A percentile compares a stretch with the other conserved stretches of the same genome.
phyloP scores from a whole-genome alignment of 2,797 vertebrate species.

The Rhinoraja longicauda region DNA sequence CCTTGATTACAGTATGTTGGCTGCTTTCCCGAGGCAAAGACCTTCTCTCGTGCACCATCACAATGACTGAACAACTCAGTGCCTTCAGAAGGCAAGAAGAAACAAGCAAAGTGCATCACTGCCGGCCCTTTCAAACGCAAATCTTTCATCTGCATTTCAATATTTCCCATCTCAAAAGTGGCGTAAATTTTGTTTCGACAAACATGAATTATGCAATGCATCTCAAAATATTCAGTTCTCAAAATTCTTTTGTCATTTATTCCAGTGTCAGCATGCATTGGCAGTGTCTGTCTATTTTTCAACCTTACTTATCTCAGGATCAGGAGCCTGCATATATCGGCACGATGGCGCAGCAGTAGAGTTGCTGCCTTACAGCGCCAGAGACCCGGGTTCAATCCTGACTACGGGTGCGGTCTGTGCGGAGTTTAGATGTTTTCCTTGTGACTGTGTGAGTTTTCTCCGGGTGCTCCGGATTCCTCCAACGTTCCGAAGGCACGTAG shows the following conservation, averaged over 20 bases:
- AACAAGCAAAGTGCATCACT: background rate
- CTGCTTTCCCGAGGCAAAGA: too few species aligned
- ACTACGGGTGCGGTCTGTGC: too few species aligned
- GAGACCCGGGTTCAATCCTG: too few species aligned
- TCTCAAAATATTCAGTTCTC: background rate
- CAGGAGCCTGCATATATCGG: background rate
- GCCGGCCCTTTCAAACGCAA: background rate
- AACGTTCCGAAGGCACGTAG: too few species aligned
- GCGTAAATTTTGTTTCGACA: background rate
- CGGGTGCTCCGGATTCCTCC: too few species aligned
- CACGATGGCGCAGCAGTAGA: too few species aligned
- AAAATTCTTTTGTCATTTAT: background rate
- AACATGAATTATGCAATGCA: constrained; percentile 18
- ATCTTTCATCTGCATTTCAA: background rate
- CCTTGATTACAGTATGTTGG: too few species aligned
- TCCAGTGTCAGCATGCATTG: background rate
- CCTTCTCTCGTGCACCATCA: too few species aligned
- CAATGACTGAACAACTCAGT: background rate
- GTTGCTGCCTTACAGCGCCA: too few species aligned
- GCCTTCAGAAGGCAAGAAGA: background rate
- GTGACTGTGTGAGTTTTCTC: too few species aligned
- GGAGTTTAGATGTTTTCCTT: too few species aligned
- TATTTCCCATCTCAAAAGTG: background rate
- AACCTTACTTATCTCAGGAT: background rate
- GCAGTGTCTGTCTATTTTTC: background rate